phyloP scores from a whole-genome alignment of 1,140 invertebrate genomes.

The Lepidotrigona ventralis region DNA sequence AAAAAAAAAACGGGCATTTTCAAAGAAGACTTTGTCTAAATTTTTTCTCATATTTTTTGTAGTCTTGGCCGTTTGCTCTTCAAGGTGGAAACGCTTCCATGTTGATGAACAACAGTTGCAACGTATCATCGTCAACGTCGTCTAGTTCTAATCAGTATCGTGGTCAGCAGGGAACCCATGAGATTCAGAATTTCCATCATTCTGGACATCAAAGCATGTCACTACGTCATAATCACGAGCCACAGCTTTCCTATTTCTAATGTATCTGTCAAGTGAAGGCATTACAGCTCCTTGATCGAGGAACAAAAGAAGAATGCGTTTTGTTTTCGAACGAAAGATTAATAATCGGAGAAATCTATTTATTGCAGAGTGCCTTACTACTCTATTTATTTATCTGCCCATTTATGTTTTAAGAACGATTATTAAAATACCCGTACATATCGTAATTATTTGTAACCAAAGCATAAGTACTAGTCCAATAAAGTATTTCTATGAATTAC shows the following conservation, averaged over 20 bases:
- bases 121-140: constrained; percentile 69
- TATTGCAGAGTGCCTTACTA: constrained; percentile 62
- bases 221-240: constrained; percentile 67
- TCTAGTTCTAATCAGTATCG: constrained; percentile 68
- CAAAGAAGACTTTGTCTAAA: neutral
- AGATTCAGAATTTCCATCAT: constrained; percentile 68
- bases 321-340: neutral
- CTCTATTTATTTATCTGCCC: constrained; percentile 57
- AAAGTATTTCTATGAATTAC: constrained; percentile 50
- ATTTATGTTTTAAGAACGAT: constrained; percentile 26
- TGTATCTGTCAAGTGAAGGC: neutral
- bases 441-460: constrained; percentile 54
- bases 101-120: constrained; percentile 71
- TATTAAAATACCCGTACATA: constrained; percentile 24
- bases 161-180: constrained; percentile 65
- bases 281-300: neutral
- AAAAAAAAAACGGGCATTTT: too few relatives aligned
- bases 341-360: constrained; percentile 42
- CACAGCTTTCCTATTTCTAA: constrained; percentile 72
- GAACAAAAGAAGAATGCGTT: neutral
- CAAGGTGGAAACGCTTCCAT: constrained; percentile 66
- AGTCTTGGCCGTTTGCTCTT: constrained; percentile 76
- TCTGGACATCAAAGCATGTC: constrained; percentile 64
- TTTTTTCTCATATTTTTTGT: constrained; percentile 39
- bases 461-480: constrained; percentile 62